These are phyloP conservation scores for Cochlearius cochlearius DNA, from an alignment of 2,113 vertebrate genomes.

Conservation along the genomic window DNA sequence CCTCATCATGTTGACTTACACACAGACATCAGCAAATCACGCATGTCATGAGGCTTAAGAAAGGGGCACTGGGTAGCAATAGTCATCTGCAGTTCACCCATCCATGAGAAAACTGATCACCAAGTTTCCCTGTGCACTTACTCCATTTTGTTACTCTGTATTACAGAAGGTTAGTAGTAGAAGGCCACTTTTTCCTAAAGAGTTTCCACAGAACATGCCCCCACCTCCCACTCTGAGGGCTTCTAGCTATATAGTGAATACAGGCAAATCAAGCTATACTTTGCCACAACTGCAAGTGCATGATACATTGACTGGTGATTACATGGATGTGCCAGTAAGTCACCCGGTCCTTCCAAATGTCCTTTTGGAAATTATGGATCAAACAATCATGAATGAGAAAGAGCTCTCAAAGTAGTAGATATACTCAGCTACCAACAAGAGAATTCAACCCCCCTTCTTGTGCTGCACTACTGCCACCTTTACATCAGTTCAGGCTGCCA, in stretches of 20 bases:
- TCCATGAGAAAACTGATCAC: not conserved
- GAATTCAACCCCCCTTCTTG: not conserved
- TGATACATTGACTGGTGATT: no score
- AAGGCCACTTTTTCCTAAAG: not conserved
- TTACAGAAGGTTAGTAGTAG: not conserved
- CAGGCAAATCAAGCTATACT: not conserved
- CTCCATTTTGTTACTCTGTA: not conserved
- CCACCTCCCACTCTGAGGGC: not conserved
- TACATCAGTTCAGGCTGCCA: not conserved
- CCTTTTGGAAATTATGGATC: not conserved
- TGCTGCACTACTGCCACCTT: not conserved
- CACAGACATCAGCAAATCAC: not conserved
- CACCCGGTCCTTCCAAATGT: not conserved
- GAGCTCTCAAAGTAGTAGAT: not conserved
- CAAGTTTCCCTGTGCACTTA: not conserved
- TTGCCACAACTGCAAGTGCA: not conserved
- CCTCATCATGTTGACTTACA: not conserved
- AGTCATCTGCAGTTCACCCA: not conserved
- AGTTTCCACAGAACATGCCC: not conserved
- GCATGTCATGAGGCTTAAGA: not conserved
- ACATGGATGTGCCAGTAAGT: no score
- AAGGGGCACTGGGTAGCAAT: not conserved
- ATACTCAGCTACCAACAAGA: not conserved
- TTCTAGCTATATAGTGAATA: not conserved
- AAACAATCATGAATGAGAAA: not conserved